Conservation (phyloP, 1,140 invertebrate species). For the Doryteuthis pealeii region DNA sequence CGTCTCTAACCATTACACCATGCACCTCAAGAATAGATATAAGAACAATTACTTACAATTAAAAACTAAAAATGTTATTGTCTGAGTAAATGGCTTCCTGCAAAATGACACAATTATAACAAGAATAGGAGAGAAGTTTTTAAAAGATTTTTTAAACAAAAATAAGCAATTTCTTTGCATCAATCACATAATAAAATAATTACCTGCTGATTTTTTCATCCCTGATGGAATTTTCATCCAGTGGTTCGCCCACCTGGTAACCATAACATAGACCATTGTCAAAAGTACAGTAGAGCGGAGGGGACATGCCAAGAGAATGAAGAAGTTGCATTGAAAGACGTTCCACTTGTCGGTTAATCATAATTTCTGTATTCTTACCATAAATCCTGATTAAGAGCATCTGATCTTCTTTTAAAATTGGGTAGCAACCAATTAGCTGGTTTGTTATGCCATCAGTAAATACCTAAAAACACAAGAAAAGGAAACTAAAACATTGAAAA, state of each 20-base stretch:
- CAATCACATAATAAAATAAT: too few relatives aligned
- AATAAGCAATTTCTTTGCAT: too few relatives aligned
- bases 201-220: constrained; percentile 56
- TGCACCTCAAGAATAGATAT: too few relatives aligned
- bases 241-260: constrained; percentile 80
- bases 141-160: too few relatives aligned
- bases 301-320: constrained; percentile 76
- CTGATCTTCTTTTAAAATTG: constrained; percentile 65
- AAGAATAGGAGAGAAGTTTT: too few relatives aligned
- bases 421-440: constrained; percentile 80
- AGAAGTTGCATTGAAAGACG: constrained; percentile 66
- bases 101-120: too few relatives aligned
- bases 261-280: constrained; percentile 93
- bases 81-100: too few relatives aligned
- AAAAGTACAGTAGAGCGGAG: constrained; percentile 87
- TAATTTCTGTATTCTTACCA: constrained; percentile 88
- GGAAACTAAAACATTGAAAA: background rate
- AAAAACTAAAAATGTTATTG: too few relatives aligned
- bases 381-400: constrained; percentile 88
- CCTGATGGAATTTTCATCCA: constrained; percentile 73
- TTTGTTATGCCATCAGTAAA: constrained; percentile 97
- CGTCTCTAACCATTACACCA: too few relatives aligned
- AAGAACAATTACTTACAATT: too few relatives aligned
- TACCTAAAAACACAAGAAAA: constrained; percentile 64
- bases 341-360: constrained; percentile 87